Evolutionary conservation across 1,140 invertebrate genomes (phyloP), one percentile per base, ranked within the genome.

Genomic region (Aphaenogaster ashmeadi): DNA sequence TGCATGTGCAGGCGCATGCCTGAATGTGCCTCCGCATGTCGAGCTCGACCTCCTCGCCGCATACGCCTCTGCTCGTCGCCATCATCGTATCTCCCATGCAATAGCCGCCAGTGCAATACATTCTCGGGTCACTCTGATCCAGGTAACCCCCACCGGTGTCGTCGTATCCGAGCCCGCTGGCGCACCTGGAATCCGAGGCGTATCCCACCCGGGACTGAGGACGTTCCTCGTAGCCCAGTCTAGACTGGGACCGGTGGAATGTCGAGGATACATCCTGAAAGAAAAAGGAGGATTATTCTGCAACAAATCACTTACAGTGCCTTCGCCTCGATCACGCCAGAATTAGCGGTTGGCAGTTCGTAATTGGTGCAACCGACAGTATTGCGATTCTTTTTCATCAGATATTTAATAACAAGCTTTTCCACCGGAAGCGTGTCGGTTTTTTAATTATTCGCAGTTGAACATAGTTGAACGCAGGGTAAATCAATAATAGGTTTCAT

Each of bases 21-120:
- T 98, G 97, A 94, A 98, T 98, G 96, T 98, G 98, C 95, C 97
- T 96, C 93, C 98, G 96, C 94, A 98, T 97, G 95, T 98, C 98
- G 74, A 97, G 95, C 93, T 97, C 97, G 78, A 96, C 95, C 87
- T 96, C 96, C 92, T 96, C 95, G 52, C 95, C 94, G 78, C 95
- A 95, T 87, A 95, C 91, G 47, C 95, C 95, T 80, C 94, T 94
- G 64, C 92, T 92, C 85, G 91, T 94, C 67, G 94, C 94, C 94
- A 95, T 95, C 94, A 95, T 95, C 90, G 95, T 95, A 81, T 95
- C 95, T 64, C 94, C 94, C 94, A 95, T 95, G 89, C 95, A 95
- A 90, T 95, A 95, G 85, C 93, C 94, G 75, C 94, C 93, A 15
- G 95, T 95, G 91, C 95, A 95, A 90, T 95, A 95, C 94, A 95